Conservation (phyloP, 2,888 invertebrate species). For the Caradrina kadenii region DNA sequence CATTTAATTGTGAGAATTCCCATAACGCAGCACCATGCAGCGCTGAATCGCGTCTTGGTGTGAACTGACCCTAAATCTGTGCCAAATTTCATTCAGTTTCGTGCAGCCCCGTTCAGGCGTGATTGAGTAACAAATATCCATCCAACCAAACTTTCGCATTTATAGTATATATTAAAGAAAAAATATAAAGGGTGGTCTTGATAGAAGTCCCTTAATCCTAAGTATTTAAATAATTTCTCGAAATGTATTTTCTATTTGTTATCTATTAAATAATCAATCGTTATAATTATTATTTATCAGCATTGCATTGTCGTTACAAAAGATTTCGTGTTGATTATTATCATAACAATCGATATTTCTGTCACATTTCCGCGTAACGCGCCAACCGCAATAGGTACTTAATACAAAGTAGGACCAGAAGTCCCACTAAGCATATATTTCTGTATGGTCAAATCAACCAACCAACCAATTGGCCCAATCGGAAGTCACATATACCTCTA, state of each 20-base stretch:
- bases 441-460: not conserved
- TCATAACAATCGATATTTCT: conserved; percentile 46
- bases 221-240: not conserved
- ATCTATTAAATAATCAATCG: not conserved
- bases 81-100: too few relatives aligned
- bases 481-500: not conserved
- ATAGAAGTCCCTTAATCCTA: not conserved
- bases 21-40: too few relatives aligned
- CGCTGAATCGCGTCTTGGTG: too few relatives aligned
- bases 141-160: too few relatives aligned
- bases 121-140: too few relatives aligned
- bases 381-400: not conserved
- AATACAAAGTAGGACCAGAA: conserved; percentile 15
- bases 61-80: too few relatives aligned
- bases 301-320: conserved; percentile 15
- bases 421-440: not conserved
- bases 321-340: conserved; percentile 44
- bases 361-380: conserved; percentile 37
- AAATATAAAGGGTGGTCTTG: not conserved
- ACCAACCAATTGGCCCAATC: too few relatives aligned
- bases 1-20: too few relatives aligned
- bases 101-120: too few relatives aligned
- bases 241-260: not conserved
- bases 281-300: not conserved
- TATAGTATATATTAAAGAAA: not conserved